Evolutionary conservation across 1,140 invertebrate species (phyloP).

Genomic region (Anastatus disparis): DNA sequence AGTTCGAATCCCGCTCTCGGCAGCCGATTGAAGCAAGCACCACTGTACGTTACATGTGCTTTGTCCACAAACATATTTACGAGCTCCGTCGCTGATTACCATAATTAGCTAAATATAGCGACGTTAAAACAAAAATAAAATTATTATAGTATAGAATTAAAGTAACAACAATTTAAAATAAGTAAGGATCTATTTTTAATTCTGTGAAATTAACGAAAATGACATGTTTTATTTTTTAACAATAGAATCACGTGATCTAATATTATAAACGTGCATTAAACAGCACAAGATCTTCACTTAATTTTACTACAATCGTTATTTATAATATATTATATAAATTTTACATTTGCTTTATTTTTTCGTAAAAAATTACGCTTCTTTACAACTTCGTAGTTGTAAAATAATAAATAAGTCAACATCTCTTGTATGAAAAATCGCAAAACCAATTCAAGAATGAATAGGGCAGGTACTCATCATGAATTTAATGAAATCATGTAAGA

Average conservation of each 20-base stretch:
- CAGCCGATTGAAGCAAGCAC: no score
- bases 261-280: conserved; percentile 30
- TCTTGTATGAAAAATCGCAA: conserved; percentile 32
- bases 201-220: no score
- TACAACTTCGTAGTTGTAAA: conserved; percentile 37
- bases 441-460: conserved; percentile 32
- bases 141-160: no score
- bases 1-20: no score
- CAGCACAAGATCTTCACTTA: conserved; percentile 27
- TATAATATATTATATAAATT: conserved; percentile 42
- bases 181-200: no score
- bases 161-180: no score
- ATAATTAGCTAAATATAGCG: no score
- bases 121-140: no score
- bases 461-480: conserved; percentile 26
- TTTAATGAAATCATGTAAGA: conserved; percentile 29
- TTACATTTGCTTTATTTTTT: conserved; percentile 39
- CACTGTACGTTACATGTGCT: no score
- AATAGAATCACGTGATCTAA: conserved; percentile 16
- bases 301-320: conserved; percentile 34
- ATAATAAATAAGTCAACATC: conserved; percentile 36
- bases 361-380: conserved; percentile 41
- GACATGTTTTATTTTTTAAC: no score
- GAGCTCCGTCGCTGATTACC: no score
- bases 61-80: no score